A percentile compares a stretch with the other conserved stretches of the same genome.
These are phyloP conservation scores for Zaprionus lachaisei DNA, from an alignment of 1,140 invertebrate genomes.

Conservation along the genomic window DNA sequence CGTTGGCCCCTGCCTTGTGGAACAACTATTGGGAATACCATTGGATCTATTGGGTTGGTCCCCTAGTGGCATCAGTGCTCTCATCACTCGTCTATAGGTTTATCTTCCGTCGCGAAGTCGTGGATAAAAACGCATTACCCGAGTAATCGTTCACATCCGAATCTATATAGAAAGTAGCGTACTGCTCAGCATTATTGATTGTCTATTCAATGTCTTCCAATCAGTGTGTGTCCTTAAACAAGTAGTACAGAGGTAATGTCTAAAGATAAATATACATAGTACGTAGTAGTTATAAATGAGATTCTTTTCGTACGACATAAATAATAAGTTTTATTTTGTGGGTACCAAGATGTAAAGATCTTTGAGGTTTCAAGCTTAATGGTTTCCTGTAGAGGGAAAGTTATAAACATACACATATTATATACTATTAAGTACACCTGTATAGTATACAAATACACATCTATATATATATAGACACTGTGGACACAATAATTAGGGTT, in stretches of 20 bases:
- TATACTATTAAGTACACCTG: background rate
- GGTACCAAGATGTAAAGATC: background rate
- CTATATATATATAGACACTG: background rate
- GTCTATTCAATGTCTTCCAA: background rate
- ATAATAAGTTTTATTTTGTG: background rate
- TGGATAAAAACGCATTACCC: background rate
- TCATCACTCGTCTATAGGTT: conserved; percentile 87
- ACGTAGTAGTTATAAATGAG: background rate
- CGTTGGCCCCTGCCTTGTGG: conserved; percentile 91
- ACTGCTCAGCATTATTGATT: background rate
- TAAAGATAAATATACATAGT: background rate
- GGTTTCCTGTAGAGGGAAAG: background rate
- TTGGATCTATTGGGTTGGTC: conserved; percentile 93
- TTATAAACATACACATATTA: background rate
- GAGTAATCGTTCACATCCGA: background rate
- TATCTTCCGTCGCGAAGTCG: conserved; percentile 78
- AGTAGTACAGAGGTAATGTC: background rate
- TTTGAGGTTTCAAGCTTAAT: background rate
- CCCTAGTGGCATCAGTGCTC: conserved; percentile 86
- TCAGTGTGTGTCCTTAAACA: background rate
- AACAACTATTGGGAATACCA: conserved; percentile 89
- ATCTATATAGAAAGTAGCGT: background rate
- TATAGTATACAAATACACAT: conserved; percentile 4
- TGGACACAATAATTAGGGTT: conserved; percentile 11
- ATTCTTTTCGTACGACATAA: background rate